Conservation (phyloP, 1,140 invertebrate species). For the Bombus confusus region DNA sequence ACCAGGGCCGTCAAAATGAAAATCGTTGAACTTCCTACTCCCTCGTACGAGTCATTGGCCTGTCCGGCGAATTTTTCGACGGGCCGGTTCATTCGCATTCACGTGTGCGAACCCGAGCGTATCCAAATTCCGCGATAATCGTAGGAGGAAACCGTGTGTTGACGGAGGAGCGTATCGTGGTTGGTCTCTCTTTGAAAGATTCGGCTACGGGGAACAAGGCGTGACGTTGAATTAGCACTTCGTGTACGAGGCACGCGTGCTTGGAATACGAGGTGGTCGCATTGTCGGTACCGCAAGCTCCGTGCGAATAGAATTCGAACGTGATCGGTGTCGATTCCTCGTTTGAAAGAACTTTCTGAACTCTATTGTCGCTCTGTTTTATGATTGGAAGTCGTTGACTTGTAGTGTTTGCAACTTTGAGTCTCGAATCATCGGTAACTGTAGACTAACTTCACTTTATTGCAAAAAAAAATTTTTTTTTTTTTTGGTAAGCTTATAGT, state of each 20-base stretch:
- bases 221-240: constrained; percentile 50
- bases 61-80: neutral
- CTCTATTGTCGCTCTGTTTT: neutral
- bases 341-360: neutral
- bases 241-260: constrained; percentile 27
- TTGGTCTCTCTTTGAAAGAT: constrained; percentile 21
- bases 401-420: neutral
- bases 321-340: constrained; percentile 9
- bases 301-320: constrained; percentile 32
- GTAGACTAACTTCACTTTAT: neutral
- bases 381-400: too few relatives aligned
- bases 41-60: constrained; percentile 45
- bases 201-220: constrained; percentile 26
- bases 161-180: neutral
- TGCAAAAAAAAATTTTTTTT: neutral
- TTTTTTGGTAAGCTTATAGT: too few relatives aligned
- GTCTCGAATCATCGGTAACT: neutral
- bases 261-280: constrained; percentile 15
- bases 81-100: constrained; percentile 61
- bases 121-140: constrained; percentile 72
- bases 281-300: constrained; percentile 21
- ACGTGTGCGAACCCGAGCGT: constrained; percentile 55
- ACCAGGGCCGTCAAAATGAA: neutral
- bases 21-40: constrained; percentile 41
- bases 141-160: constrained; percentile 21